Evolutionary conservation across 2,797 vertebrate species (phyloP).

Genomic region (Premnoplex brunnescens): DNA sequence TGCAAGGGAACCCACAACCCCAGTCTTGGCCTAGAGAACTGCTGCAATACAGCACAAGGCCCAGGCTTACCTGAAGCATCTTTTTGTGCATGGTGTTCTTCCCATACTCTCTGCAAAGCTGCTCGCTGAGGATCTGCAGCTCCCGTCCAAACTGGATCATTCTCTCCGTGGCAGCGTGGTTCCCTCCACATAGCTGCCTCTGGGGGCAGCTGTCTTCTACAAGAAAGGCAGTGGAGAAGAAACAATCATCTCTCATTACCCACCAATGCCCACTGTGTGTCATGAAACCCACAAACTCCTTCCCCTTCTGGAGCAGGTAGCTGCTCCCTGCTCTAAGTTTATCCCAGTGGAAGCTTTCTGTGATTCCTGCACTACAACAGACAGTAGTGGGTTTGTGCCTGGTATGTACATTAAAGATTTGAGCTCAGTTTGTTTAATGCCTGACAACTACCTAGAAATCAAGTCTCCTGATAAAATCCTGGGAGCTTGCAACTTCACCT

Average conservation of each 20-base stretch:
- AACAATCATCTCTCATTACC: background rate
- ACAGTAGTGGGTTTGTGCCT: background rate
- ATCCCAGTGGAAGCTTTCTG: background rate
- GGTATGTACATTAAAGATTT: background rate
- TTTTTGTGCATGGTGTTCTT: slow-evolving; percentile 93
- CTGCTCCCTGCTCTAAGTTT: background rate
- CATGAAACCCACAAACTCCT: background rate
- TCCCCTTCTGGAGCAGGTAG: background rate
- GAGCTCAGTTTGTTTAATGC: background rate
- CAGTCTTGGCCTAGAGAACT: background rate
- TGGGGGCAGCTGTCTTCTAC: slow-evolving; percentile 87
- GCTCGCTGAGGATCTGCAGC: slow-evolving; percentile 92
- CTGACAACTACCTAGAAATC: background rate
- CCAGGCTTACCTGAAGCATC: slow-evolving; percentile 90
- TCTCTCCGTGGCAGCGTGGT: slow-evolving; percentile 93
- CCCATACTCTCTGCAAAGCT: slow-evolving; percentile 91
- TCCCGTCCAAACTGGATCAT: slow-evolving; percentile 98
- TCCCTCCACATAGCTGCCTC: slow-evolving; percentile 93
- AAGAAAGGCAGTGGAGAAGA: background rate
- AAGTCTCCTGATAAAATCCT: background rate
- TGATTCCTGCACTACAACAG: background rate
- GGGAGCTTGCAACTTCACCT: background rate
- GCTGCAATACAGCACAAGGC: background rate
- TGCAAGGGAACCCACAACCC: background rate
- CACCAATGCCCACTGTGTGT: background rate